These are phyloP conservation scores for Trachemys scripta DNA, from an alignment of 2,113 vertebrate species.

Conservation along the genomic window DNA sequence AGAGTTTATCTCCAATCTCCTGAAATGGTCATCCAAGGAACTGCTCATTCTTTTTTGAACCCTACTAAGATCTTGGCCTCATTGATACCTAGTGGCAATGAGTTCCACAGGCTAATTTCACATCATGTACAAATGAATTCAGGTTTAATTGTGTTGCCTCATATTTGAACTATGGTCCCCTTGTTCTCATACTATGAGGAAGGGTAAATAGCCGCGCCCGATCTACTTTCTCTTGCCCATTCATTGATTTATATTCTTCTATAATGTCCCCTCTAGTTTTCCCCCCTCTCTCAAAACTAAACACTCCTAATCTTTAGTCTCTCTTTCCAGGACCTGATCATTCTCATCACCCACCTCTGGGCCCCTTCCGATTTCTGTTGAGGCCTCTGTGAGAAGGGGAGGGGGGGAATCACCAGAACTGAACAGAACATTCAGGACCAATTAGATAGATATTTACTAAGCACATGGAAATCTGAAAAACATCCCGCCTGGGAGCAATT, in stretches of 20 bases:
- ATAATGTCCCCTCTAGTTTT: neutral
- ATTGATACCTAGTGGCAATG: fast-evolving
- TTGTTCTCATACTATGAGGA: neutral
- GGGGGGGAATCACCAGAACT: fast-evolving
- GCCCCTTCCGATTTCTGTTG: fast-evolving
- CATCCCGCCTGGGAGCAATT: fast-evolving
- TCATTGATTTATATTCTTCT: fast-evolving
- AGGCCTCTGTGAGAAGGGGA: neutral
- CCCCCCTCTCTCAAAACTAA: neutral
- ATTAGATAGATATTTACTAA: fast-evolving
- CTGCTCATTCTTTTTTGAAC: fast-evolving
- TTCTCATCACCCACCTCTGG: fast-evolving
- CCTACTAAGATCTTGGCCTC: neutral
- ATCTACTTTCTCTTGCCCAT: fast-evolving
- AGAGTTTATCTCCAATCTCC: neutral
- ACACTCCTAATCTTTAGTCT: neutral
- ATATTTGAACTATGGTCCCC: neutral
- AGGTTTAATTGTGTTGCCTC: neutral
- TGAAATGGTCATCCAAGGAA: neutral
- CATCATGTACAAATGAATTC: neutral
- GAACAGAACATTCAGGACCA: neutral
- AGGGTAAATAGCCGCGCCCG: fast-evolving
- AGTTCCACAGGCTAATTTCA: neutral
- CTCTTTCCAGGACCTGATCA: neutral
- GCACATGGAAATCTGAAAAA: too few relatives aligned